Evolutionary conservation across 2,888 invertebrate genomes (phyloP).

Genomic region (Callosobruchus maculatus): DNA sequence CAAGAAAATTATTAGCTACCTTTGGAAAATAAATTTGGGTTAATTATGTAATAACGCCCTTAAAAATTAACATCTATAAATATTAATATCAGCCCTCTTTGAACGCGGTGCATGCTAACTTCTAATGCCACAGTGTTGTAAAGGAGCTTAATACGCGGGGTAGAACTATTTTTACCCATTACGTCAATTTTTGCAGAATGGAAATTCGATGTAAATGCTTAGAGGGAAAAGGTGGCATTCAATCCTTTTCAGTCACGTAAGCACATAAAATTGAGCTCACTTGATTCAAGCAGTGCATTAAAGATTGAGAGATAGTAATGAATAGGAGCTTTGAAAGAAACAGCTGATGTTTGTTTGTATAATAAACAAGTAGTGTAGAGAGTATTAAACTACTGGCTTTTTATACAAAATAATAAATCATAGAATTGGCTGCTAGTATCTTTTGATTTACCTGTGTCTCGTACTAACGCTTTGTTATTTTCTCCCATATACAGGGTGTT

Average conservation of each 20-base stretch:
- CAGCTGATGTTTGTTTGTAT: too few species aligned
- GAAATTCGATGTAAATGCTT: background rate
- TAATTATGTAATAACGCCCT: background rate
- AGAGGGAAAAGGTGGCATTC: background rate
- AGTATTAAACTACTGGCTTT: too few species aligned
- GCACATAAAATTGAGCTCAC: background rate
- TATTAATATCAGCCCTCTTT: background rate
- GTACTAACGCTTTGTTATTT: too few species aligned
- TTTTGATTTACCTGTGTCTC: too few species aligned
- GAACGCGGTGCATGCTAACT: background rate
- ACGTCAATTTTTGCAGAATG: background rate
- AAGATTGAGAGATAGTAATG: too few species aligned
- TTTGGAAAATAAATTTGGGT: background rate
- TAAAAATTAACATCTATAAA: background rate
- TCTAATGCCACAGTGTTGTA: background rate
- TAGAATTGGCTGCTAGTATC: too few species aligned
- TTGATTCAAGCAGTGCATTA: too few species aligned
- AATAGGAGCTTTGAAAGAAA: too few species aligned
- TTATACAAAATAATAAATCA: too few species aligned
- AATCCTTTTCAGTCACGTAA: background rate
- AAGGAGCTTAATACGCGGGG: background rate
- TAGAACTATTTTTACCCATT: background rate
- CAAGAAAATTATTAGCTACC: background rate
- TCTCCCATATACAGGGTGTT: too few species aligned
- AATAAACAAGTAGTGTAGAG: too few species aligned